Percentiles rank a stretch among this genome's conserved stretches.
Conservation (phyloP, 2,888 invertebrate species). For the Philereme vetulata region DNA sequence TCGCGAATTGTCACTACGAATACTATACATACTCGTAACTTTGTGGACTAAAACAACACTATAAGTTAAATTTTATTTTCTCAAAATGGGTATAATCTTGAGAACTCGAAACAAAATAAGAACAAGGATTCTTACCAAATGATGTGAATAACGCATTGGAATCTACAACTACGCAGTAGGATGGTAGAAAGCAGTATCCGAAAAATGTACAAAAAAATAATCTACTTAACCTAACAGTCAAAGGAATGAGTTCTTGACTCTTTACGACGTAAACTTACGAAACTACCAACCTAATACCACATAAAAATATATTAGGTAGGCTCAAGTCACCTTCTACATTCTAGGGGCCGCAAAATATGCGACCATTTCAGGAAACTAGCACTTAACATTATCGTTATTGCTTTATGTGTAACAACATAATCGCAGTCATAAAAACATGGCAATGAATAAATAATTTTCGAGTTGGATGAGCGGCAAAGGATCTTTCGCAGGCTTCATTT, state of each 20-base stretch:
- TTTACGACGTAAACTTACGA: slow-evolving; percentile 21
- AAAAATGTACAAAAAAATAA: background rate
- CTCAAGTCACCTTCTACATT: slow-evolving; percentile 22
- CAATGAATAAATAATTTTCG: slow-evolving; percentile 74
- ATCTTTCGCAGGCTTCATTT: slow-evolving; percentile 68
- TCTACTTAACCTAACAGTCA: background rate
- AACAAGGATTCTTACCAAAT: too few relatives aligned
- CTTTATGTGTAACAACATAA: slow-evolving; percentile 53
- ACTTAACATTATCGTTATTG: slow-evolving; percentile 46
- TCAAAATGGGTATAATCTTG: too few relatives aligned
- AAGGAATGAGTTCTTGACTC: slow-evolving; percentile 2
- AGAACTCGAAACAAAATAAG: too few relatives aligned
- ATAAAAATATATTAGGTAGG: slow-evolving; percentile 30
- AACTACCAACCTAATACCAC: slow-evolving; percentile 31
- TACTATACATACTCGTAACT: background rate
- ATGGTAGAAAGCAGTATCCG: background rate
- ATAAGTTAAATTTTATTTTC: too few relatives aligned
- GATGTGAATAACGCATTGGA: too few relatives aligned
- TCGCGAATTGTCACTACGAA: background rate
- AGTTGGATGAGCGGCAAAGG: slow-evolving; percentile 65
- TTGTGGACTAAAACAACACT: background rate
- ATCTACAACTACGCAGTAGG: too few relatives aligned
- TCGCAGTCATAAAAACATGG: slow-evolving; percentile 61
- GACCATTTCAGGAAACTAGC: slow-evolving; percentile 36
- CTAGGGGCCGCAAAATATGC: slow-evolving; percentile 20